Base-by-base conservation (phyloP, 2,113 vertebrate genomes). In the Plecotus auritus region DNA sequence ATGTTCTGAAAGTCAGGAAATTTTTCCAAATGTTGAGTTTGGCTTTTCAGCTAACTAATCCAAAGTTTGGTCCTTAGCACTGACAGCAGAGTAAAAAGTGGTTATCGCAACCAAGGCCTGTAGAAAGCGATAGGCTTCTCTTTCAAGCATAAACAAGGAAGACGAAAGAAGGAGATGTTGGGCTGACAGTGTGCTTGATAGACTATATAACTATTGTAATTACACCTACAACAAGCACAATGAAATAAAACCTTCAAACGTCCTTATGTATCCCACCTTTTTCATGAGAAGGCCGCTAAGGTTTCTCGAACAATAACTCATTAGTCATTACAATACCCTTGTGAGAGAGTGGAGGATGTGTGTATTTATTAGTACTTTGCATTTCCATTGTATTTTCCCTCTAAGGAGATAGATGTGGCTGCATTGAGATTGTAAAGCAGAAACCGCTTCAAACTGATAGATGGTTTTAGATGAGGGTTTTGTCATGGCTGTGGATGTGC, bases 281-380 rank as follows among this genome's bases (percentile, higher is more conserved):
- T 94, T 91, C 88, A 85, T 91, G 54, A 69, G 45, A 94, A 92
- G 95, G 74, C 80, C 70, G 28, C 96, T 37, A 84, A 96, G 88
- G 72, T 95, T 80, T 93, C 90, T 93, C 86, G 89, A 90, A 95
- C 88, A 97, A 94, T 96, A 94, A 91, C 86, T 95, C 96, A 97
- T 96, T 96, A 96, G 94, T 94, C 91, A 96, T 96, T 94, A 95
- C 88, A 96, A 96, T 93, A 95, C 88, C 83, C 93, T 49, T 32
- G 85, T 93, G 94, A 94, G 85, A 69, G 72, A 91, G 16, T 37
- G 51, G n/a, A 82, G 49, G 72, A 95, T 97, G 83, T 93, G 84
- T 94, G 66, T 67, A 78, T 86, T 86, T 96, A 95, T 86, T 91
- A 96, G 72, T 72, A 86, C 49, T 95, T 95, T 88, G 88, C 92